A percentile compares a stretch with the other conserved stretches of the same genome.
These are phyloP conservation scores for Priapulus caudatus DNA, from an alignment of 2,888 invertebrate species.

Conservation along the genomic window DNA sequence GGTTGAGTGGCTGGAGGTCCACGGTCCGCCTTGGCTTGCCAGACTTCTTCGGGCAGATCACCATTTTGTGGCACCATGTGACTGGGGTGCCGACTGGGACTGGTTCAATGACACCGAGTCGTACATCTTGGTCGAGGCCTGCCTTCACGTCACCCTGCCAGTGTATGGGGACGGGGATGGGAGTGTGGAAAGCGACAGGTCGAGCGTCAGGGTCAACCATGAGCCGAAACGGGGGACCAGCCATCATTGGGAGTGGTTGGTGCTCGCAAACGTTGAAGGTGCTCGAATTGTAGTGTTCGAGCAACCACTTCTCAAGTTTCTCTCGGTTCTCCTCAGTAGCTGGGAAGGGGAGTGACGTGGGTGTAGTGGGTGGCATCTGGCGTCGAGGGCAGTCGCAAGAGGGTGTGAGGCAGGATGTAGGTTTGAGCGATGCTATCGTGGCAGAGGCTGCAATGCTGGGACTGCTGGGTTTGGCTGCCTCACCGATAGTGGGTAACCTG, in stretches of 20 bases:
- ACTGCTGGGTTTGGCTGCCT: too few relatives aligned
- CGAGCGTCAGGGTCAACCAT: constrained; percentile 15
- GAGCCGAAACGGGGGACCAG: constrained; percentile 14
- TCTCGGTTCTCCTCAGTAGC: constrained; percentile 13
- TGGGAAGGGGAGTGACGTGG: constrained; percentile 14
- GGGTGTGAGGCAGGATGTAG: not conserved
- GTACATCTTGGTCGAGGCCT: constrained; percentile 23
- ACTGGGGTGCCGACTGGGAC: constrained; percentile 23
- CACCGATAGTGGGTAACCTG: constrained; percentile 19
- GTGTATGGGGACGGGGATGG: constrained; percentile 26
- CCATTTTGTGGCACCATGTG: constrained; percentile 24
- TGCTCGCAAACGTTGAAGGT: constrained; percentile 19
- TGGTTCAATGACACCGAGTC: constrained; percentile 21
- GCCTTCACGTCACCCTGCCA: too few relatives aligned
- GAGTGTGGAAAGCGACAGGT: constrained; percentile 16
- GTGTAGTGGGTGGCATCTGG: constrained; percentile 12
- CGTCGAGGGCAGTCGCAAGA: constrained; percentile 9
- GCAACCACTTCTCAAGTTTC: constrained; percentile 10
- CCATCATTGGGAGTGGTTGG: constrained; percentile 15
- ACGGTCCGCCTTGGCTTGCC: constrained; percentile 23
- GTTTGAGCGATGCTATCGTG: constrained; percentile 8
- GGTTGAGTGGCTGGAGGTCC: constrained; percentile 25
- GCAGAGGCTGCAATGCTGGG: not conserved
- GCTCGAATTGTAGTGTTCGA: constrained; percentile 15
- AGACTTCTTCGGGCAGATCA: constrained; percentile 19